These are phyloP conservation scores for Ptilonorhynchus violaceus DNA, from an alignment of 2,113 vertebrate species.

Conservation along the genomic window DNA sequence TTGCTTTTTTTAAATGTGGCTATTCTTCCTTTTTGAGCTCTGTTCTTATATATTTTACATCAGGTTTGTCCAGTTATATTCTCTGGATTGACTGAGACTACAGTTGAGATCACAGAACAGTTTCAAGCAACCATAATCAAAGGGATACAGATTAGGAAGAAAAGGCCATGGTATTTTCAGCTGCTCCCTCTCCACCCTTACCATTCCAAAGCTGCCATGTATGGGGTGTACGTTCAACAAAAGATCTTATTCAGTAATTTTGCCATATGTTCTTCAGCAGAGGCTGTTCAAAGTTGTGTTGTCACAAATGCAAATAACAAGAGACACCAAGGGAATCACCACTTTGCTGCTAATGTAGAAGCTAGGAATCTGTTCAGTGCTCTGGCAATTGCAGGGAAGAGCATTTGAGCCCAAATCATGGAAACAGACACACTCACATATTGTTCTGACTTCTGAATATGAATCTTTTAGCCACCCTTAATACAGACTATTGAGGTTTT, in stretches of 20 bases:
- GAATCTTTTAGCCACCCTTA: background rate
- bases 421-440: background rate
- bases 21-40: background rate
- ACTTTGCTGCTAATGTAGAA: background rate
- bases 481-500: background rate
- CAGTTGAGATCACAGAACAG: background rate
- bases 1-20: background rate
- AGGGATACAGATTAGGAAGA: background rate
- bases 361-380: background rate
- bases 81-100: background rate
- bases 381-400: background rate
- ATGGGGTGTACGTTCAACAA: rapidly evolving
- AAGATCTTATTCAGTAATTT: background rate
- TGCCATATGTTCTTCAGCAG: background rate
- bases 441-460: background rate
- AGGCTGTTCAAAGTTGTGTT: background rate
- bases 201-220: background rate
- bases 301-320: background rate
- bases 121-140: background rate
- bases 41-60: background rate
- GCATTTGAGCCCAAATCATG: background rate
- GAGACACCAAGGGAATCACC: background rate
- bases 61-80: background rate
- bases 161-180: background rate
- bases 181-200: background rate